Percentiles rank a stretch among this genome's conserved stretches.
phyloP scores from a whole-genome alignment of 2,888 invertebrate genomes.

The Erebia ligea region DNA sequence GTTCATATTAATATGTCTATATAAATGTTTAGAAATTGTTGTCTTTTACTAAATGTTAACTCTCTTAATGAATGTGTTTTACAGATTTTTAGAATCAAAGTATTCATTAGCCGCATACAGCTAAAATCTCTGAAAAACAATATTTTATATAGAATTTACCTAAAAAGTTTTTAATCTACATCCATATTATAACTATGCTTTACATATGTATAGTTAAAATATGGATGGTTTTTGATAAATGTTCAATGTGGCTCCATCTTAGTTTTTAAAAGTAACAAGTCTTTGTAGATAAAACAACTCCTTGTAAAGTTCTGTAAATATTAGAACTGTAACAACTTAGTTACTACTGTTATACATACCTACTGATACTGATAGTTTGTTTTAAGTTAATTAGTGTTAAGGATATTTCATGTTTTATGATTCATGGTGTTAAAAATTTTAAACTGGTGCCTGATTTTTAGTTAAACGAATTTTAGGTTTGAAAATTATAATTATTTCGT shows the following conservation, averaged over 20 bases:
- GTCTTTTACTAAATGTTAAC: conserved; percentile 48
- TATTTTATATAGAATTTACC: conserved; percentile 39
- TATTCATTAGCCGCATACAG: conserved; percentile 35
- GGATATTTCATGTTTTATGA: conserved; percentile 33
- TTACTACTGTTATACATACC: conserved; percentile 55
- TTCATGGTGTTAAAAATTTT: conserved; percentile 33
- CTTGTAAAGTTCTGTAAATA: conserved; percentile 67
- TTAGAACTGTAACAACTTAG: conserved; percentile 47
- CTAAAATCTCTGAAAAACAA: conserved; percentile 35
- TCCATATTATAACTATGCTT: conserved; percentile 32
- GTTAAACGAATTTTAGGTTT: conserved; percentile 35
- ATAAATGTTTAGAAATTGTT: conserved; percentile 56
- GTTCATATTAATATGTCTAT: conserved; percentile 52
- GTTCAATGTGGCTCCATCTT: conserved; percentile 71
- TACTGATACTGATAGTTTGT: conserved; percentile 57
- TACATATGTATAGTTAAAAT: conserved; percentile 28
- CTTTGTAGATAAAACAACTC: conserved; percentile 70
- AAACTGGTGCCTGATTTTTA: conserved; percentile 40
- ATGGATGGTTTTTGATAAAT: conserved; percentile 40
- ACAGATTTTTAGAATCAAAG: conserved; percentile 37
- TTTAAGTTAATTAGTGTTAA: conserved; percentile 50
- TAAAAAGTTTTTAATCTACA: conserved; percentile 34
- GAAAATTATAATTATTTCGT: conserved; percentile 15
- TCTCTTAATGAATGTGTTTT: conserved; percentile 44
- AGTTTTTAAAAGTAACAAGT: conserved; percentile 63